Conservation (phyloP, 2,113 vertebrate genomes). For the Siniperca chuatsi region DNA sequence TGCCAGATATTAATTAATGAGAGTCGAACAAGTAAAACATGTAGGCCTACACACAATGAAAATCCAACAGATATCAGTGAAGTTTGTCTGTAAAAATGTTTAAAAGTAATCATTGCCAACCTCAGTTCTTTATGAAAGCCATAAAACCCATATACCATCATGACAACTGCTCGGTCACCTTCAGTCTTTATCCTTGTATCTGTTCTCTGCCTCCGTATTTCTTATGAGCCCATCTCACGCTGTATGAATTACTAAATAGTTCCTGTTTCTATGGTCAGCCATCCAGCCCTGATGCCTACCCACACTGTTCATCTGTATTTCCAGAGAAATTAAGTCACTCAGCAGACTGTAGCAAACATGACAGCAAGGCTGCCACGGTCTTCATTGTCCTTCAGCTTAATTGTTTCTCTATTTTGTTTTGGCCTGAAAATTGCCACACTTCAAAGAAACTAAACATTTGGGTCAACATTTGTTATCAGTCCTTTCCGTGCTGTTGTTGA, state of each 20-base stretch:
- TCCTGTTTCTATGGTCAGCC: slow-evolving; percentile 11
- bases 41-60: not conserved
- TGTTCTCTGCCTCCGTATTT: not conserved
- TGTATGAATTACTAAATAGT: slow-evolving; percentile 15
- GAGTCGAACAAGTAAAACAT: not conserved
- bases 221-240: not conserved
- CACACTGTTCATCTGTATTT: slow-evolving; percentile 17
- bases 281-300: not conserved
- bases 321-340: slow-evolving; percentile 40
- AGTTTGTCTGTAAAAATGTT: not conserved
- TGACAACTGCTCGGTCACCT: not conserved
- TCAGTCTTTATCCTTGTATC: not conserved
- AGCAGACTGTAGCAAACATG: slow-evolving; percentile 42
- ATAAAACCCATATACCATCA: not conserved
- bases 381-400: slow-evolving; percentile 34
- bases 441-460: slow-evolving; percentile 54
- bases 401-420: slow-evolving; percentile 54
- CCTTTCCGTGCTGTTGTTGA: slow-evolving; percentile 48
- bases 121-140: not conserved
- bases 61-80: not conserved
- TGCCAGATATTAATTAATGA: not conserved
- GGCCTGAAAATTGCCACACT: slow-evolving; percentile 46
- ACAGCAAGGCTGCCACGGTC: slow-evolving; percentile 18
- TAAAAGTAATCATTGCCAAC: not conserved
- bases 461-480: slow-evolving; percentile 58